A percentile compares a stretch with the other conserved stretches of the same genome.
Evolutionary conservation across 2,888 invertebrate genomes (phyloP).

Genomic region (Esperia sulphurella): DNA sequence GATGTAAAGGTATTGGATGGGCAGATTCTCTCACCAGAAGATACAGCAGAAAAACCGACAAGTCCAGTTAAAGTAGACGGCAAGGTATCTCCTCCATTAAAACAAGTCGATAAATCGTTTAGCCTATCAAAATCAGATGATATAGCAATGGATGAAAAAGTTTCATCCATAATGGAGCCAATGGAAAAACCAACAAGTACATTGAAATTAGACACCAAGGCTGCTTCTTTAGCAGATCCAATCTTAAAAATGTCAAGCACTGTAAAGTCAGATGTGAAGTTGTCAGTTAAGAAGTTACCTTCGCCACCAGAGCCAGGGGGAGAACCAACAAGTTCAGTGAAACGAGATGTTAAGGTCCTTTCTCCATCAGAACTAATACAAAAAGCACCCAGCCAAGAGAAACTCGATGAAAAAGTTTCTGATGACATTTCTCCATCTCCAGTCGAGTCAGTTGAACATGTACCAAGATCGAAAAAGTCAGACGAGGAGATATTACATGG

Average conservation of each 20-base stretch:
- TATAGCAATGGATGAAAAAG: background rate
- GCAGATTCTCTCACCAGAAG: no score
- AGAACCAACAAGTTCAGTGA: background rate
- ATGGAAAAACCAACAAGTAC: background rate
- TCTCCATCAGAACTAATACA: background rate
- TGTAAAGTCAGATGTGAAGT: background rate
- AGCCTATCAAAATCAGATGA: no score
- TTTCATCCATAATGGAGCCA: slow-evolving; percentile 3
- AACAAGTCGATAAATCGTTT: no score
- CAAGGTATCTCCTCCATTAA: no score
- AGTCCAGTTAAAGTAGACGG: no score
- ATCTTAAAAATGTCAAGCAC: background rate
- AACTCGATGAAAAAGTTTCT: background rate
- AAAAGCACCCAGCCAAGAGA: no score
- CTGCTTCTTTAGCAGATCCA: no score
- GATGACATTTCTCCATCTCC: slow-evolving; percentile 6
- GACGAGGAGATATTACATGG: background rate
- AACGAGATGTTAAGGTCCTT: slow-evolving; percentile 7
- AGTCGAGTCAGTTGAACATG: background rate
- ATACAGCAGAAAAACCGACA: no score
- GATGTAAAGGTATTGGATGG: no score
- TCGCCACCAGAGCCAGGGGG: slow-evolving; percentile 8
- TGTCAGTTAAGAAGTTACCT: slow-evolving; percentile 3
- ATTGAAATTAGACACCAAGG: background rate
- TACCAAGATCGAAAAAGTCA: no score